phyloP scores from a whole-genome alignment of 30 jellyfish, hydroid and myxozoan species.

The Chrysaora quinquecirrha region DNA sequence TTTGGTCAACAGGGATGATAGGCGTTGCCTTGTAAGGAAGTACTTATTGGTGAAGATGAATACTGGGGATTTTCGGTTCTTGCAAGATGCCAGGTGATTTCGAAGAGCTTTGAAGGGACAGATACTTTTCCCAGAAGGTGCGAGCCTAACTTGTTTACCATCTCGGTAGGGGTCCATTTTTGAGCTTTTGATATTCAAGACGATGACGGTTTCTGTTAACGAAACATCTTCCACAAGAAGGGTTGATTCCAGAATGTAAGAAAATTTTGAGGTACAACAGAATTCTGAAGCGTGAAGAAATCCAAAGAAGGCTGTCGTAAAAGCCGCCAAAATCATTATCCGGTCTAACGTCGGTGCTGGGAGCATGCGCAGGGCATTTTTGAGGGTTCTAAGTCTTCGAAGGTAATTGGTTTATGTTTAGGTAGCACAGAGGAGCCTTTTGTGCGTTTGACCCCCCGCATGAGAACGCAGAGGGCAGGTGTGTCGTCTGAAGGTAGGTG shows the following conservation, averaged over 20 bases:
- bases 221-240: neutral
- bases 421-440: neutral
- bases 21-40: neutral
- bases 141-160: neutral
- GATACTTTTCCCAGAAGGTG: neutral
- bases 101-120: constrained; percentile 9
- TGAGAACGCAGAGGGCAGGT: neutral
- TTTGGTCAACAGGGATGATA: neutral
- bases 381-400: neutral
- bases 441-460: constrained; percentile 8
- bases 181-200: neutral
- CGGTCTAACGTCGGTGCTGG: neutral
- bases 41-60: neutral
- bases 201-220: neutral
- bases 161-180: constrained; percentile 25
- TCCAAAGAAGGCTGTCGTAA: constrained; percentile 20
- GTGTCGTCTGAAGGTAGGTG: neutral
- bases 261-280: neutral
- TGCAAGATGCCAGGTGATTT: neutral
- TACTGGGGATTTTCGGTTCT: neutral
- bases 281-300: constrained; percentile 14
- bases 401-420: neutral
- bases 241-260: neutral
- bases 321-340: constrained; percentile 17
- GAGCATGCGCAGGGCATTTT: neutral